Conservation (phyloP, 2,113 vertebrate species). For the Nettapus auritus region DNA sequence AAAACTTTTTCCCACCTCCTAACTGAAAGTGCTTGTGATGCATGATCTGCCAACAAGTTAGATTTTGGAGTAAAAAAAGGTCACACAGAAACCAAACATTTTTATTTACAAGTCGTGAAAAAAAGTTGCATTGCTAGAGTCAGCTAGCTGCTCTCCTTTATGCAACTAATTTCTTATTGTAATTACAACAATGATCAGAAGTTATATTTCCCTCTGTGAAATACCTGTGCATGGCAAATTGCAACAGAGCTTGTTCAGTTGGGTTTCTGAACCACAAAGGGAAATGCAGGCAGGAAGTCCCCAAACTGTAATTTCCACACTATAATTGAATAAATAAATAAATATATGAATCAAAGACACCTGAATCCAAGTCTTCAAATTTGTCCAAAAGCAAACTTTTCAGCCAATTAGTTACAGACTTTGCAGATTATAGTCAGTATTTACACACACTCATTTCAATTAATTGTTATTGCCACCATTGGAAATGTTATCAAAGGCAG, state of each 20-base stretch:
- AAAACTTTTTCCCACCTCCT: slow-evolving; percentile 35
- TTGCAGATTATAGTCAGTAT: not conserved
- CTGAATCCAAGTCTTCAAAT: not conserved
- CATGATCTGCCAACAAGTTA: not conserved
- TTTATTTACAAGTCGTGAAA: not conserved
- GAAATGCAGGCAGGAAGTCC: not conserved
- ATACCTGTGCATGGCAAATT: not conserved
- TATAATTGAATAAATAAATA: not conserved
- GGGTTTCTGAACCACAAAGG: not conserved
- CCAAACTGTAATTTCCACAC: not conserved
- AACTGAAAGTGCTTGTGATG: slow-evolving; percentile 30
- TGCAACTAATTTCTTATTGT: not conserved
- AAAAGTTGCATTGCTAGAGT: not conserved
- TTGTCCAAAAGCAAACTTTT: not conserved
- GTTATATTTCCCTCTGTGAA: not conserved
- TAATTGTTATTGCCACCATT: not conserved
- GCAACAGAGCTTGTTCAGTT: not conserved
- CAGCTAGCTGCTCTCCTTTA: not conserved
- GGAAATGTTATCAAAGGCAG: not conserved
- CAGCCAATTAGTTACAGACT: not conserved
- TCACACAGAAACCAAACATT: not conserved
- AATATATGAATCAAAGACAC: too few relatives aligned
- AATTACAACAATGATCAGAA: not conserved
- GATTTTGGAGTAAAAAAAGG: slow-evolving; percentile 1
- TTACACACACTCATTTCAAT: not conserved